Evolutionary conservation across 2,113 vertebrate species (phyloP), one percentile per base, ranked within the genome.

Genomic region (Nothoprocta perdicaria): DNA sequence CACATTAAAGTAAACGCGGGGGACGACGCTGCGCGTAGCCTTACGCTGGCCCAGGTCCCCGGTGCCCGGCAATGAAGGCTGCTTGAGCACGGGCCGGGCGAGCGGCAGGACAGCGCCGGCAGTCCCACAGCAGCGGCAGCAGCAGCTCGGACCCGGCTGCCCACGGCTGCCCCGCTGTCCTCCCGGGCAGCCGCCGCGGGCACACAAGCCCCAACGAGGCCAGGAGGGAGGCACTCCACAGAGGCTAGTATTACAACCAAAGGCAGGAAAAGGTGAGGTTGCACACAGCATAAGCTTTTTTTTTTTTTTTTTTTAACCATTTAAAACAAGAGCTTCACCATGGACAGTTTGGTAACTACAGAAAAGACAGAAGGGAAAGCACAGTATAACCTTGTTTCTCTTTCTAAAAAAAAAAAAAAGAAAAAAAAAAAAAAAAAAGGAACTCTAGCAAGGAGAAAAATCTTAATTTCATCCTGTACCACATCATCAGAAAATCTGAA

Each of bases 191-290:
- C 6, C 69, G 33, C 15, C 18, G 9, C 57, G 53, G 71, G 52
- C 29, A 48, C 17, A 78, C 78, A 80, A 91, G 17, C 1, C 38
- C 17, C 41, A 76, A 80, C 22, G 23, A 33, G 71, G 15, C 4
- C 80, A 86, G 86, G 13, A 80, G 85, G 46, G 10, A 80, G 8
- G 14, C 58, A 58, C n/a, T 63, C n/a, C 5, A 73, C 38, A 86
- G 3, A 71, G 75, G n/a, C 19, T 27, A 26, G 40, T 53, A 19
- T n/a, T 31, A 19, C 1, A 81, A 74, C 27, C 22, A 10, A 60
- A 67, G 14, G 35, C 8, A 67, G 35, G 9, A 81, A 89, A 66
- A 86, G 0, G 0, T 2, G 1, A 55, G 23, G 29, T 68, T 1
- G 2, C 29, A 60, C 4, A 62, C 61, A 78, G 41, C 4, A 41